phyloP scores from a whole-genome alignment of 2,797 vertebrate species.

The Cynopterus sphinx region DNA sequence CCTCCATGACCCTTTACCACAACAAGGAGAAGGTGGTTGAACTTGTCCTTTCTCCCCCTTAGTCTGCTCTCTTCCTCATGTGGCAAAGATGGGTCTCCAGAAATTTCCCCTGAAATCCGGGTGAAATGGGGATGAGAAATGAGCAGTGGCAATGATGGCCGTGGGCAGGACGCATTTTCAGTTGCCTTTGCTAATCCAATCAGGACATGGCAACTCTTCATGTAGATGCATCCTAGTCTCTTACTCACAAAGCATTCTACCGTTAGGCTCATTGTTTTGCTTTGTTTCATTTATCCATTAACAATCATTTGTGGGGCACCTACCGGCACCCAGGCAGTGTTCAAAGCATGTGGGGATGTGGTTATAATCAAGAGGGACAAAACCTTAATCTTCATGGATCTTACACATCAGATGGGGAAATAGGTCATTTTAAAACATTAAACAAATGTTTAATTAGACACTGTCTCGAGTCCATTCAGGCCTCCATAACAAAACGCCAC shows the following conservation, averaged over 20 bases:
- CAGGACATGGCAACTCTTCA: not conserved
- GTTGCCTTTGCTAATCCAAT: rapidly evolving
- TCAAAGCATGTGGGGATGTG: not conserved
- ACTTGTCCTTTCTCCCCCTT: not conserved
- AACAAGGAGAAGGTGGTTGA: not conserved
- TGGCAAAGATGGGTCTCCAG: not conserved
- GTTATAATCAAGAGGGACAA: not conserved
- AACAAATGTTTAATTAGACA: not conserved
- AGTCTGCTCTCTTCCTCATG: not conserved
- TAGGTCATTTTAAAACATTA: not conserved
- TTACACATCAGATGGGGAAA: not conserved
- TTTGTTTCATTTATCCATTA: not conserved
- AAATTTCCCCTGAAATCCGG: not conserved
- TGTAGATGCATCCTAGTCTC: rapidly evolving
- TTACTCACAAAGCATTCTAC: not conserved
- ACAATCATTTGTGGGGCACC: not conserved
- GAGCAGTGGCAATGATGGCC: too few species aligned
- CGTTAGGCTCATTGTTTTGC: not conserved
- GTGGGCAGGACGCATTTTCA: not conserved
- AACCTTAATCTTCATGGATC: not conserved
- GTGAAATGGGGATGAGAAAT: too few species aligned
- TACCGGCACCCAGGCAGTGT: rapidly evolving
- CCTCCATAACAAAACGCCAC: not conserved
- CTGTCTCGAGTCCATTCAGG: not conserved
- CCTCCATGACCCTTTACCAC: not conserved